A percentile compares a stretch with the other conserved stretches of the same genome.
Conservation (phyloP, 1,140 invertebrate genomes). For the Condylostylus longicornis region DNA sequence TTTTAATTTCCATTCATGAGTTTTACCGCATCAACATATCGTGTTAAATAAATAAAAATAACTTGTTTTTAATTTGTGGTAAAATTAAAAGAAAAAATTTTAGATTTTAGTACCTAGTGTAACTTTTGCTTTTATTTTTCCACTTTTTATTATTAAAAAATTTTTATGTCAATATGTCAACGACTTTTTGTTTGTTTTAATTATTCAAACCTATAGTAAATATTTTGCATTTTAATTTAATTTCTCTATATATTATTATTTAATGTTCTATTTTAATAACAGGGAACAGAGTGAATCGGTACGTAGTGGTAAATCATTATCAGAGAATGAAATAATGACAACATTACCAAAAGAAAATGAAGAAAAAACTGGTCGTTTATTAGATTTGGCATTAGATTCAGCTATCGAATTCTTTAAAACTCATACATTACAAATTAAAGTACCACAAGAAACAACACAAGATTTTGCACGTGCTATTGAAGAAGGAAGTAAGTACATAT, state of each 20-base stretch:
- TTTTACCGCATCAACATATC: no score
- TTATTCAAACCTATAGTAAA: no score
- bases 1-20: no score
- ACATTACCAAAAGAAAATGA: constrained; percentile 36
- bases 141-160: neutral
- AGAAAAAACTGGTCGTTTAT: constrained; percentile 36
- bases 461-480: constrained; percentile 39
- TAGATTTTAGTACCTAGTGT: neutral
- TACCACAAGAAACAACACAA: constrained; percentile 37
- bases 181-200: no score
- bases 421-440: constrained; percentile 43
- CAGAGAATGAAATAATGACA: constrained; percentile 38
- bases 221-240: neutral
- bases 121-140: neutral
- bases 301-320: constrained; percentile 33
- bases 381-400: constrained; percentile 39
- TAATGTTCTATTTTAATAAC: constrained; percentile 6
- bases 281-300: constrained; percentile 31
- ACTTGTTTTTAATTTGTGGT: no score
- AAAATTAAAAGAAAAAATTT: neutral
- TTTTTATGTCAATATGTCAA: no score
- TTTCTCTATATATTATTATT: neutral
- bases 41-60: no score
- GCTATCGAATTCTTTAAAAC: constrained; percentile 38
- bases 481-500: no score